Evolutionary conservation across 1,140 invertebrate species (phyloP), one percentile per base, ranked within the genome.

Genomic region (Conopomorpha cramerella): DNA sequence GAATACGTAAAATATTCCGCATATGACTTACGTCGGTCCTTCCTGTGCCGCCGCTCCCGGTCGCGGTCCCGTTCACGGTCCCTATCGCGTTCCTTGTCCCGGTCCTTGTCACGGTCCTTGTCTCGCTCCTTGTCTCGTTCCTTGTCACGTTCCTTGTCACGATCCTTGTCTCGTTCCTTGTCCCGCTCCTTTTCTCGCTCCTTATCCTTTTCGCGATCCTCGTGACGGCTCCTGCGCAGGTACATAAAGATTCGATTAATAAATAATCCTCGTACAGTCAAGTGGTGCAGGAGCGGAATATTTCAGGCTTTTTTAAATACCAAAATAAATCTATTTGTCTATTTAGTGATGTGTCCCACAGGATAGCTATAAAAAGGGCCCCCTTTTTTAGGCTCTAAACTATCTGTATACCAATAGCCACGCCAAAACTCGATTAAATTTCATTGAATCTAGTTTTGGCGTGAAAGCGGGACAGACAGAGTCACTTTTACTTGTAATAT

Each of bases 11-110:
- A 29, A 29, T n/a, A n/a, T 29, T 29, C 3, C 11, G n/a, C n/a
- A n/a, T 29, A 29, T 4, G 11, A 29, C 58, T 60, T 28, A 72
- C 67, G 48, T 54, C 57, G 52, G 11, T 72, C 65, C 50, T 59
- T 64, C 32, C 68, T 59, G 16, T 70, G 66, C 15, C 51, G 59
- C 23, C 64, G 56, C 19, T 71, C 64, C 18, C 63, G 59, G 4
- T 66, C 62, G 10, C 62, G 55, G 3, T 71, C 61, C 16, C 54
- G 38, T 1, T 61, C 55, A 18, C 49, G 46, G 25, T 57, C 51
- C 6, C 46, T 35, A 2, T 61, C 52, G 11, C 51, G 49, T 8
- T 62, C 58, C 15, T 49, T 38, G 8, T 58, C 53, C n/a, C 48
- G 35, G 11, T 58, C 54, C 12, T 43, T 36, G 15, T 58, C 50